Conservation (phyloP, 2,113 vertebrate species). For the Narcine bancroftii region DNA sequence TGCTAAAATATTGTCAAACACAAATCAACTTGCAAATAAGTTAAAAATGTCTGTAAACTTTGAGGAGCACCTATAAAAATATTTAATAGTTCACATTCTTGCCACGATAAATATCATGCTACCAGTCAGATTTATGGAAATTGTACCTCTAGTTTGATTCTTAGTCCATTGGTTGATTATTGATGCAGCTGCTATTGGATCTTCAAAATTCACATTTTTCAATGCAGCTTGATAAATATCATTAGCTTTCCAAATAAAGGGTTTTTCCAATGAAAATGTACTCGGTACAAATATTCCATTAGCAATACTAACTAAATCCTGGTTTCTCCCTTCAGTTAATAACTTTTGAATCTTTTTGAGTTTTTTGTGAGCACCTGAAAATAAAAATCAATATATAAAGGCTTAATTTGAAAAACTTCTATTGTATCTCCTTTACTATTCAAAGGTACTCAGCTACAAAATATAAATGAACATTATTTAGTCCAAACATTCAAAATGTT, state of each 20-base stretch:
- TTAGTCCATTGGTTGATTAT: constrained; percentile 81
- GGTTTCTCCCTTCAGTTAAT: constrained; percentile 77
- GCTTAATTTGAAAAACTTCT: background rate
- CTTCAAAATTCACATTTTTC: constrained; percentile 64
- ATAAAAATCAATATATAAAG: constrained; percentile 44
- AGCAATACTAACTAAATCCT: constrained; percentile 75
- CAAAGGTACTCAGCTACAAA: background rate
- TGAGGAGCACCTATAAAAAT: background rate
- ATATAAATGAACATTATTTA: background rate
- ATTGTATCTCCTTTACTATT: background rate
- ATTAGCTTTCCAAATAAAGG: constrained; percentile 72
- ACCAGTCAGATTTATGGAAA: background rate
- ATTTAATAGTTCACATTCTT: too few species aligned
- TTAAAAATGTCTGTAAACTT: too few species aligned
- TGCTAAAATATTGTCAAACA: too few species aligned
- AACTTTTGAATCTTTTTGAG: constrained; percentile 83
- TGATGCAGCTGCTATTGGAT: constrained; percentile 62
- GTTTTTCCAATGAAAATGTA: constrained; percentile 66
- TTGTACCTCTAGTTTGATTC: constrained; percentile 58
- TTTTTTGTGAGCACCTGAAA: constrained; percentile 77
- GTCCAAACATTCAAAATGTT: background rate
- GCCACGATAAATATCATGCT: constrained; percentile 42
- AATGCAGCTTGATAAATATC: constrained; percentile 77
- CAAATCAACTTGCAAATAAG: background rate
- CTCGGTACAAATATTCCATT: constrained; percentile 75